These are phyloP conservation scores for Glyphotaelius pellucidus DNA, from an alignment of 2,888 invertebrate genomes.

Conservation along the genomic window DNA sequence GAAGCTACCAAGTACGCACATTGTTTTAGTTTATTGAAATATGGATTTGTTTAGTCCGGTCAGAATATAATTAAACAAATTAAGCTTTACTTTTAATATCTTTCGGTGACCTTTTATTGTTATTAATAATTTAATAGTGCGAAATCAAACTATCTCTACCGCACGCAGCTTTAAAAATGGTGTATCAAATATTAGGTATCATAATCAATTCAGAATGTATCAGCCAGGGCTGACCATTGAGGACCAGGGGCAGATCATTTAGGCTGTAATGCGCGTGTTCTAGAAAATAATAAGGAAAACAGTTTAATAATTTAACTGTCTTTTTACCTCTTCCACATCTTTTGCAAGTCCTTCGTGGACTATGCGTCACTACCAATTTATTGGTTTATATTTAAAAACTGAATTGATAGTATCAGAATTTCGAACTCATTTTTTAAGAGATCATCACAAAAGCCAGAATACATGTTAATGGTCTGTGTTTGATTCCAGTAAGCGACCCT, in stretches of 20 bases:
- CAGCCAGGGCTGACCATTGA: too few relatives aligned
- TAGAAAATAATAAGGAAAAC: too few relatives aligned
- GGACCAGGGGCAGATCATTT: neutral
- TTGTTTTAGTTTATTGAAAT: neutral
- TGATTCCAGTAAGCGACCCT: constrained; percentile 83
- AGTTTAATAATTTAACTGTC: too few relatives aligned
- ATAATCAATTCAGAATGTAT: too few relatives aligned
- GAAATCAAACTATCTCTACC: neutral
- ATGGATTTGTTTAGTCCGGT: neutral
- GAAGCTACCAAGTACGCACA: constrained; percentile 82
- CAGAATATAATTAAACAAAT: neutral
- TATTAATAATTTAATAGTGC: neutral
- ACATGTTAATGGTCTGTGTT: neutral
- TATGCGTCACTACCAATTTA: too few relatives aligned
- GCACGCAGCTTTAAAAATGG: neutral
- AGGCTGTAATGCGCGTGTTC: neutral
- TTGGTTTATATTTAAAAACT: neutral
- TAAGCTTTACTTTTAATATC: neutral
- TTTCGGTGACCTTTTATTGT: neutral
- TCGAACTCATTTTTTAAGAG: neutral
- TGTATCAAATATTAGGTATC: neutral
- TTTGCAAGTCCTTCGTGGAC: too few relatives aligned
- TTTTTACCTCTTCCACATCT: too few relatives aligned
- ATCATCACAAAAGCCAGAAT: neutral
- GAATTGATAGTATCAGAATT: neutral